phyloP scores from a whole-genome alignment of 1,140 invertebrate genomes.

The Penaeus chinensis region DNA sequence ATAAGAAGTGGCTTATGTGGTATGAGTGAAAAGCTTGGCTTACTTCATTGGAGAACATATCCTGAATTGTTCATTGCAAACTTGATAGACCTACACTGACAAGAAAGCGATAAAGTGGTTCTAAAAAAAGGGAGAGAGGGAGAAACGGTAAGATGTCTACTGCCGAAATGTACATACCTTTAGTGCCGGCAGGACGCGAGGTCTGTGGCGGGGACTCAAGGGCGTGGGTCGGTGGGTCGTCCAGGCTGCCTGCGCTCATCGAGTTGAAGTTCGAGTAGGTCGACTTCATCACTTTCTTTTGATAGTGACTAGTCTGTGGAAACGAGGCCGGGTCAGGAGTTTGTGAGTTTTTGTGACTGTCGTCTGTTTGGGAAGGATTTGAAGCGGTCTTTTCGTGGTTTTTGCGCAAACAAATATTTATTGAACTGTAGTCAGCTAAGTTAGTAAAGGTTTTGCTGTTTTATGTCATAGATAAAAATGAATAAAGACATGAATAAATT shows the following conservation, averaged over 20 bases:
- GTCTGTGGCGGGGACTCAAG: conserved; percentile 40
- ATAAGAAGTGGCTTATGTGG: too few relatives aligned
- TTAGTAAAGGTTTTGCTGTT: too few relatives aligned
- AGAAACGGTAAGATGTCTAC: not conserved
- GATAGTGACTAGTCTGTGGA: conserved; percentile 54
- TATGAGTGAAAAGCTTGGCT: too few relatives aligned
- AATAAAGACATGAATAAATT: too few relatives aligned
- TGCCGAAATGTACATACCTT: conserved; percentile 16
- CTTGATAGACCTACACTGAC: too few relatives aligned
- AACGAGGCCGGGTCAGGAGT: not conserved
- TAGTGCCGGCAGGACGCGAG: conserved; percentile 33
- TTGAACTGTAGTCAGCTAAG: too few relatives aligned
- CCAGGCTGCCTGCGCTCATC: conserved; percentile 51
- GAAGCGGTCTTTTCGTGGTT: too few relatives aligned
- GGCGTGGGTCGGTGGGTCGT: conserved; percentile 30
- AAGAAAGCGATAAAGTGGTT: not conserved
- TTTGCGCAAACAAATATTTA: too few relatives aligned
- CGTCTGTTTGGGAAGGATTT: not conserved
- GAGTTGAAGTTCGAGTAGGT: conserved; percentile 59
- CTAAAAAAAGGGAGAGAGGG: not conserved
- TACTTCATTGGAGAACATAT: too few relatives aligned
- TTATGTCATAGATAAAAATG: too few relatives aligned
- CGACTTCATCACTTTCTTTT: conserved; percentile 64
- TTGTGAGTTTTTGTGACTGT: not conserved
- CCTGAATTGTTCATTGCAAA: too few relatives aligned